These are phyloP conservation scores for Rhyacophila evoluta DNA, from an alignment of 2,888 invertebrate species.

Conservation along the genomic window DNA sequence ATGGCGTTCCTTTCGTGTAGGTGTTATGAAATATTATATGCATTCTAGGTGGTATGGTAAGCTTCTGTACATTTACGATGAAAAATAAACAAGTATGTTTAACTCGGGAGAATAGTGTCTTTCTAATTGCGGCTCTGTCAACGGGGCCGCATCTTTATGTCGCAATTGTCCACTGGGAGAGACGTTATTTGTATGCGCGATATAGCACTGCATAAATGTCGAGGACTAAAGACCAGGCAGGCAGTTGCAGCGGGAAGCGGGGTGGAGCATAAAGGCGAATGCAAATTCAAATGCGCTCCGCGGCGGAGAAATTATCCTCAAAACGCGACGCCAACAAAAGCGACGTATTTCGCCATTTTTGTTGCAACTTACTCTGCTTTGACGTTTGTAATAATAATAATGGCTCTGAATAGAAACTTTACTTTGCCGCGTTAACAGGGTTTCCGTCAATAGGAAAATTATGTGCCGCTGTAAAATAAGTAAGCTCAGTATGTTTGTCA, in stretches of 20 bases:
- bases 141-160: not conserved
- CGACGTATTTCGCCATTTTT: slow-evolving; percentile 30
- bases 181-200: slow-evolving; percentile 38
- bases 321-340: slow-evolving; percentile 45
- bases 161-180: slow-evolving; percentile 23
- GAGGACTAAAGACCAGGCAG: slow-evolving; percentile 29
- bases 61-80: not conserved
- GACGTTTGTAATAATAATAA: slow-evolving; percentile 32
- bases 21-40: too few relatives aligned
- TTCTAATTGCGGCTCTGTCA: not conserved
- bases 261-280: slow-evolving; percentile 44
- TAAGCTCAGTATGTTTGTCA: not conserved
- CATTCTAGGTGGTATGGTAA: too few relatives aligned
- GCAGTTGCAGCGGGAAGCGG: slow-evolving; percentile 15
- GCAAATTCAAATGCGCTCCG: slow-evolving; percentile 41
- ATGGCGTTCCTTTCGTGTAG: too few relatives aligned
- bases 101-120: not conserved
- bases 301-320: slow-evolving; percentile 39
- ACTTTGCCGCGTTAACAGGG: not conserved
- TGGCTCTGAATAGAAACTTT: not conserved
- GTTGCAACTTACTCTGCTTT: slow-evolving; percentile 37
- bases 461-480: not conserved
- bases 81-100: not conserved
- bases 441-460: not conserved
- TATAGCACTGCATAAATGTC: slow-evolving; percentile 30